Evolutionary conservation across 2,113 vertebrate genomes (phyloP), one percentile per base, ranked within the genome.

Genomic region (Tylochromis polylepis): DNA sequence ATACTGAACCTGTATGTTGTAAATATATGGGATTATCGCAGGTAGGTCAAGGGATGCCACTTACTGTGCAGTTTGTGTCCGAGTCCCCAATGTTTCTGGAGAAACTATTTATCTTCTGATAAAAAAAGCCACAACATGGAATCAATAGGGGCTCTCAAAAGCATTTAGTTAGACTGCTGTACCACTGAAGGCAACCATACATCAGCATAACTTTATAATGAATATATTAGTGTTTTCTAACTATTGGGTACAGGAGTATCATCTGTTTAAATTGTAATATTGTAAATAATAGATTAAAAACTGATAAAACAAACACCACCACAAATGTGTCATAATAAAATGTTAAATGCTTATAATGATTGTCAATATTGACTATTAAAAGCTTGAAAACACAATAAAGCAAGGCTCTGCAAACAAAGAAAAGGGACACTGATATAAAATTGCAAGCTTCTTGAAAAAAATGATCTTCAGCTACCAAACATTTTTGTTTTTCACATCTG

Each of bases 141-240:
- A 94, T 95, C 91, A 91, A 95, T 93, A 91, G 65, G 16, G 49
- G 82, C 91, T 79, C 91, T 95, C 91, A 95, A 91, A 92, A 83
- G 51, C 82, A 88, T 92, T 94, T 87, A 92, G 86, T 92, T 90
- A 94, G 89, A 87, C 81, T 86, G 89, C 87, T 92, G 81, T 87
- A 83, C 88, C 82, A 82, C 81, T 88, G 83, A 93, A 80, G 84
- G 87, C 75, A 62, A 49, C 62, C 60, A 81, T 88, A 90, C 91
- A 43, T 90, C 20, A 53, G 18, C 65, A 85, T 89, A 85, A 87
- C 53, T 51, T 83, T 88, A 67, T 67, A 87, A 62, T 87, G 20
- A 85, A 88, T 87, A 85, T 79, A 67, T 43, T 58, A 51, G 31
- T 38, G 70, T 88, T 90, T 12, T 84, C 22, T 60, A 46, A 55